phyloP scores from a whole-genome alignment of 2,888 invertebrate genomes.

The Meta bourneti region DNA sequence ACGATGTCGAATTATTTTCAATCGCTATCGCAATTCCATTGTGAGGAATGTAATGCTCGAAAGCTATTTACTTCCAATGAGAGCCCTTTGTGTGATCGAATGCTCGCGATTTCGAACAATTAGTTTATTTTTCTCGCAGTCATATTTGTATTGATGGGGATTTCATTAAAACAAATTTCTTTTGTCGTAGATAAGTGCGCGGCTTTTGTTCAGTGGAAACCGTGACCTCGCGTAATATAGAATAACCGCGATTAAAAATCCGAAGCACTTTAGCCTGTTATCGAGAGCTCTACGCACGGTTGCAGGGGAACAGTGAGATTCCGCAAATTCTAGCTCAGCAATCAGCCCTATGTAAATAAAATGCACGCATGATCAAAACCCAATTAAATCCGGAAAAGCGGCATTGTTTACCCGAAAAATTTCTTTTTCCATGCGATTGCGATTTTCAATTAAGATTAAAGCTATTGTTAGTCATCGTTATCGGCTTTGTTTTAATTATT shows the following conservation, averaged over 20 bases:
- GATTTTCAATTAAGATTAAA: slow-evolving; percentile 77
- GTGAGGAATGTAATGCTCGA: slow-evolving; percentile 4
- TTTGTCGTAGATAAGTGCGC: slow-evolving; percentile 45
- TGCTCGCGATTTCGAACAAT: slow-evolving; percentile 56
- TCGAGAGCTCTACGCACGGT: slow-evolving; percentile 51
- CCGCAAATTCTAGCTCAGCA: slow-evolving; percentile 45
- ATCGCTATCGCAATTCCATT: slow-evolving; percentile 14
- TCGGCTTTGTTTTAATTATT: slow-evolving; percentile 77
- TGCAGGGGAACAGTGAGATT: slow-evolving; percentile 33
- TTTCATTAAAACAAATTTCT: slow-evolving; percentile 72
- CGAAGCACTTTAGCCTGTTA: slow-evolving; percentile 54
- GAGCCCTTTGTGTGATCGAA: slow-evolving; percentile 35
- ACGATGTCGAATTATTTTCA: slow-evolving; percentile 21
- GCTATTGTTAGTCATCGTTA: slow-evolving; percentile 76
- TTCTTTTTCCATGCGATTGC: slow-evolving; percentile 75
- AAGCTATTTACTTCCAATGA: background rate
- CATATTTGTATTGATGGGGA: slow-evolving; percentile 51
- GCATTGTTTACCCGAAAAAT: slow-evolving; percentile 75
- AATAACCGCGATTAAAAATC: slow-evolving; percentile 66
- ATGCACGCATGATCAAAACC: slow-evolving; percentile 75
- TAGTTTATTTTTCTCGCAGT: slow-evolving; percentile 48
- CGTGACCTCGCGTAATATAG: slow-evolving; percentile 64
- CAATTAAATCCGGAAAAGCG: slow-evolving; percentile 73
- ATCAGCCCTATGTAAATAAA: slow-evolving; percentile 72
- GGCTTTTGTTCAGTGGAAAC: slow-evolving; percentile 43